A percentile compares a stretch with the other conserved stretches of the same genome.
Conservation (phyloP, 2,888 invertebrate species). For the Sialis lutaria region DNA sequence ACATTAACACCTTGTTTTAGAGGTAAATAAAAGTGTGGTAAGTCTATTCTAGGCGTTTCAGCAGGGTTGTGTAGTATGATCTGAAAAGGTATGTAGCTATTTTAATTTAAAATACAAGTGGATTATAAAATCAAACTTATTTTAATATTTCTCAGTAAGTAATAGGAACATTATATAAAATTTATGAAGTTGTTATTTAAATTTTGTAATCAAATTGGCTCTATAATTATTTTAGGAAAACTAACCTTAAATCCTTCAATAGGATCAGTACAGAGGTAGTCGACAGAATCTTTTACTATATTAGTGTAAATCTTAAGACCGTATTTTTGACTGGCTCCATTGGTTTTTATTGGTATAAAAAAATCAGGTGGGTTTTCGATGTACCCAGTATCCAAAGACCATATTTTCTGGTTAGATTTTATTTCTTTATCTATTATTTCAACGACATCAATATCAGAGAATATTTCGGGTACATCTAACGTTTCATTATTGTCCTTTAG, state of each 20-base stretch:
- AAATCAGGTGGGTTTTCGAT: neutral
- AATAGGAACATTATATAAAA: too few species aligned
- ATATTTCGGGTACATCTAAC: too few species aligned
- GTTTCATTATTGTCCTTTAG: too few species aligned
- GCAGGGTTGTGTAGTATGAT: conserved; percentile 50
- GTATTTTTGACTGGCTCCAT: neutral
- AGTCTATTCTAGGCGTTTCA: conserved; percentile 45
- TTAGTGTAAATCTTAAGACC: conserved; percentile 9
- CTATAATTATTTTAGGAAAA: neutral
- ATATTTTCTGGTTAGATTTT: neutral
- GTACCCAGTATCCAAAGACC: conserved; percentile 7
- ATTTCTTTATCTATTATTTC: too few species aligned
- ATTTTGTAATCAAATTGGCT: neutral
- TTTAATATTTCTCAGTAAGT: neutral
- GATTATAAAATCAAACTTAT: neutral
- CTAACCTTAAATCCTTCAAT: conserved; percentile 14
- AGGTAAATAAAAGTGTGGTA: conserved; percentile 53
- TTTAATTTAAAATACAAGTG: conserved; percentile 1
- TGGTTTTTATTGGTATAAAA: neutral
- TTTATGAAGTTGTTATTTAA: neutral
- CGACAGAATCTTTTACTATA: conserved; percentile 6
- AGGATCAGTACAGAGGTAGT: conserved; percentile 15
- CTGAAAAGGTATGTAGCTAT: conserved; percentile 17
- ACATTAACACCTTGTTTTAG: conserved; percentile 52
- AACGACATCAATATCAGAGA: too few species aligned